These are phyloP conservation scores for Drosophila mettleri DNA, from an alignment of 2,888 invertebrate genomes.

Conservation along the genomic window DNA sequence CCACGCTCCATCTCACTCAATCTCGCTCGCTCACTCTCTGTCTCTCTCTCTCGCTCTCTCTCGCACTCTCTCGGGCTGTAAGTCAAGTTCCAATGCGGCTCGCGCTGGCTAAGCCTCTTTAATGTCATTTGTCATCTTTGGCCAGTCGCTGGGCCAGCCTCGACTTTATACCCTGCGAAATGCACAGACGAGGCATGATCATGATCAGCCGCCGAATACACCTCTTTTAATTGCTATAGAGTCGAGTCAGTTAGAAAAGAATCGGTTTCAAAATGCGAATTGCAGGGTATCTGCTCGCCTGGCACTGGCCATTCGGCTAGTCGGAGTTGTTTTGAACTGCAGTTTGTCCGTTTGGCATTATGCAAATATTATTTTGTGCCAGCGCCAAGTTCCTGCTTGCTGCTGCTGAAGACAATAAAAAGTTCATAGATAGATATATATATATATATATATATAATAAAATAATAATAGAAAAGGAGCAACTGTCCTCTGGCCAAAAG, in stretches of 20 bases:
- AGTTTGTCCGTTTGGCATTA: slow-evolving; percentile 70
- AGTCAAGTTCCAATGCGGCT: slow-evolving; percentile 53
- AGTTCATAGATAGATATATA: slow-evolving; percentile 13
- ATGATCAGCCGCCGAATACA: background rate
- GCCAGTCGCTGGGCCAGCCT: slow-evolving; percentile 9
- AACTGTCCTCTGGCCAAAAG: slow-evolving; percentile 22
- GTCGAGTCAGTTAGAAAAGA: too few relatives aligned
- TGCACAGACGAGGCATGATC: background rate
- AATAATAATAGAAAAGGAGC: slow-evolving; percentile 7
- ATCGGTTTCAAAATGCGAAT: too few relatives aligned
- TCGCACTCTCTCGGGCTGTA: slow-evolving; percentile 25
- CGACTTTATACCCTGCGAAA: background rate
- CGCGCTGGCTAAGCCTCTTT: slow-evolving; percentile 63
- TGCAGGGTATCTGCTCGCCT: background rate
- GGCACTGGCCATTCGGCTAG: background rate
- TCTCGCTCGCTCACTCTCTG: background rate
- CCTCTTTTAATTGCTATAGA: too few relatives aligned
- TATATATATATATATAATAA: slow-evolving; percentile 13
- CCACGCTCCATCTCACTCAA: background rate
- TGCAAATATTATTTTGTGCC: slow-evolving; percentile 76
- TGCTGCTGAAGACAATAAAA: slow-evolving; percentile 45
- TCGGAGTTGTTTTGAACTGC: slow-evolving; percentile 38
- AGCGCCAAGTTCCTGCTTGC: slow-evolving; percentile 32
- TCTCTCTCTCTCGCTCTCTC: background rate
- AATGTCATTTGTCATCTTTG: slow-evolving; percentile 74